Evolutionary conservation across 2,113 vertebrate genomes (phyloP), one percentile per base, ranked within the genome.

Genomic region (Myodes glareolus): DNA sequence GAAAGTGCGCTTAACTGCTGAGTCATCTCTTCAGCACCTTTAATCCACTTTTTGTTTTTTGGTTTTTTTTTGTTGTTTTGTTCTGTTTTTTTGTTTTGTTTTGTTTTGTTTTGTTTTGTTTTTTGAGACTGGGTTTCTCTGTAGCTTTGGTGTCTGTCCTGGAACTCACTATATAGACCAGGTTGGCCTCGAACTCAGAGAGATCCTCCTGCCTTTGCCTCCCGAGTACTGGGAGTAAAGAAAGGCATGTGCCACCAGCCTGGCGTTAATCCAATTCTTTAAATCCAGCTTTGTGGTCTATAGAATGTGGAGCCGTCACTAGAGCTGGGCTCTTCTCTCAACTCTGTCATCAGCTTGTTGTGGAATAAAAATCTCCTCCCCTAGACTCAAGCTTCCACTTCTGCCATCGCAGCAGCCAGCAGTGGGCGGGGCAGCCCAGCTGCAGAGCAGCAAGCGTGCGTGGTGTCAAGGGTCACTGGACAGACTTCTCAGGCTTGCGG

Each of bases 371-470:
- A 36, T 52, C 23, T 90, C 52, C 55, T 77, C 21, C 25, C 63
- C 21, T 77, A n/a, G 67, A 47, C 21, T 67, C 73, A 58, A 19
- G 33, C n/a, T 73, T 93, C 93, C 17, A 13, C 23, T 75, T 55
- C 75, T 63, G 12, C 31, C 19, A 1, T 3, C 0, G 6, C 3
- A 3, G 25, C 84, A 45, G 39, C 67, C 31, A 1, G 75, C 31
- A 2, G 61, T 16, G 52, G 31, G 16, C 0, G 10, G 17, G 39
- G 61, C 39, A 10, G 1, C 42, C 61, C 1, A 0, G 3, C 11
- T 7, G n/a, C 55, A 36, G n/a, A 89, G 63, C 52, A 76, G 77
- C 93, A 89, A 47, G 21, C 23, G 73, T 55, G 13, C 31, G 7
- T 87, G 95, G 94, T 63, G 31, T 87, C 95, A 61, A 10, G n/a